Evolutionary conservation across 1,140 invertebrate species (phyloP), one percentile per base, ranked within the genome.

Genomic region (Drosophila kikkawai): DNA sequence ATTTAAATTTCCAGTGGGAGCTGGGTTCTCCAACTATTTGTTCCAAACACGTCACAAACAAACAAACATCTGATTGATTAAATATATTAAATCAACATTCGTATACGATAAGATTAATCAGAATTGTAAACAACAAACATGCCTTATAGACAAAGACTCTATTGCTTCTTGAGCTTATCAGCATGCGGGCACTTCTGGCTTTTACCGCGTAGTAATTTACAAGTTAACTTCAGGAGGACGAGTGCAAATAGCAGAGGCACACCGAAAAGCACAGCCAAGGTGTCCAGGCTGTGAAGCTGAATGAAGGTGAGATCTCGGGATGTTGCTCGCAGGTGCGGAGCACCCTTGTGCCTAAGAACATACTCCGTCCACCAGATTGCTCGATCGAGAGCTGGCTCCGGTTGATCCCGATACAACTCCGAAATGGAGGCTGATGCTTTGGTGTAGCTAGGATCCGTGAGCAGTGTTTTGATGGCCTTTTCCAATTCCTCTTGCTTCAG

Each of bases 351-450:
- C 15, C 93, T 93, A 0, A 94, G 93, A 0, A 96, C 93, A 68
- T 96, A 95, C 83, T 97, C 96, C 0, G 94, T 93, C 95, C 96
- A 96, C 93, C 95, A 97, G 0, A 96, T 93, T 0, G 95, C 95
- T 1, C 94, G 95, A 36, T 96, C 95, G 63, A 96, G 45, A 0
- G 96, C 94, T 2, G 92, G 81, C 7, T 93, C 74, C 4, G 94
- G 95, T 44, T 95, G 94, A 93, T 97, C 96, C 7, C 59, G 78
- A 66, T 85, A 91, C 13, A 95, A 93, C 58, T 91, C 91, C 2
- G 95, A 95, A 7, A 95, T 85, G n/a, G n/a, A n/a, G n/a, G n/a
- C n/a, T n/a, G n/a, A n/a, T 29, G 92, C 94, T 26, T 93, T 29
- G 4, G 55, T 80, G 79, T 93, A 94, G 42, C 69, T 80, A 0